Evolutionary conservation across 2,797 vertebrate genomes (phyloP), one percentile per base, ranked within the genome.

Genomic region (Paedocypris micromegethes): DNA sequence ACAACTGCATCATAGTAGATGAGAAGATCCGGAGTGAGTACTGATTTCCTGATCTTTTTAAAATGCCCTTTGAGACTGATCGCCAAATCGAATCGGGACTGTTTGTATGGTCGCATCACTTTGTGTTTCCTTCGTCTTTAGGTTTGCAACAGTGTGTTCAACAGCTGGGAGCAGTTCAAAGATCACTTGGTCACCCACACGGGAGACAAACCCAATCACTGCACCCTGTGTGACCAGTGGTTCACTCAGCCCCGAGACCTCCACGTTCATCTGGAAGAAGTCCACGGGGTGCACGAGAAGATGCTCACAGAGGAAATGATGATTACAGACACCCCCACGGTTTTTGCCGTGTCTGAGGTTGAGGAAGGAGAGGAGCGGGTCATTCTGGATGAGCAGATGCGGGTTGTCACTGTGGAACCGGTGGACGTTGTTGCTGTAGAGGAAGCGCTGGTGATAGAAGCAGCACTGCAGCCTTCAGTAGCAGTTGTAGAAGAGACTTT

Each of bases 91-190:
- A n/a, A n/a, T n/a, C n/a, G n/a, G 23, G 23, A 23, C 23, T 23
- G 23, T 23, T 23, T 23, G 23, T 23, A 23, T 23, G 23, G 23
- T 23, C 23, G 23, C 23, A 23, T 23, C 23, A 23, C 23, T 23
- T 23, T 23, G 62, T 41, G 39, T 38, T 9, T 42, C 40, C 43
- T 23, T 4, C 5, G 44, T 52, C 60, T 82, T 86, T 82, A 99
- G 97, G 96, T 98, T 61, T 99, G 97, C 83, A 93, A 90, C 83
- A 96, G 94, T 38, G 91, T 97, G n/a, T 98, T 98, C 82, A 97
- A 97, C 84, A 94, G 93, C 85, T 99, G 97, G 96, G 97, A 99
- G 81, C 94, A 97, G 72, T 98, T 98, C 70, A 99, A 99, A 85
- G 91, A 96, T 80, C 96, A 99, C 66, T 90, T 99, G 77, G 94